Conservation (phyloP, 2,113 vertebrate genomes). For the Halichoeres trimaculatus region DNA sequence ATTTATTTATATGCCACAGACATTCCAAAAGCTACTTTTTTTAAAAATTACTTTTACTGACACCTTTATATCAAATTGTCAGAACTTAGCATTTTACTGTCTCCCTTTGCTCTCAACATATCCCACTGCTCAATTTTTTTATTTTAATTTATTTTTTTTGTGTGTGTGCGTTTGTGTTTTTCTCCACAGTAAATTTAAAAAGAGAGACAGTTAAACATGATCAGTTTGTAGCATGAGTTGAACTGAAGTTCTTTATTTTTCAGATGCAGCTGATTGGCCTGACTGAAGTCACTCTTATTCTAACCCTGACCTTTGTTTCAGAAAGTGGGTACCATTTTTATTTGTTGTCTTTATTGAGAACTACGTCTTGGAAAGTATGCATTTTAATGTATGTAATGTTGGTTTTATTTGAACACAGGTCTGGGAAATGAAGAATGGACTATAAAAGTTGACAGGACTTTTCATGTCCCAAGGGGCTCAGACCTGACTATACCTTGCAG, state of each 20-base stretch:
- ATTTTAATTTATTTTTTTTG: too few relatives aligned
- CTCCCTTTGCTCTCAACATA: too few relatives aligned
- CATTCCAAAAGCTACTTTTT: too few relatives aligned
- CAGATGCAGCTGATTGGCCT: conserved; percentile 50
- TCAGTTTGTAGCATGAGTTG: not conserved
- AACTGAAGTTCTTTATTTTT: not conserved
- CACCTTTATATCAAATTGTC: too few relatives aligned
- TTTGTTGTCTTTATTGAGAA: not conserved
- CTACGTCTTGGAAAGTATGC: not conserved
- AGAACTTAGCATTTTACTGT: too few relatives aligned
- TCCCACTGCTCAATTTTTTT: too few relatives aligned
- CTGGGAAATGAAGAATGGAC: not conserved
- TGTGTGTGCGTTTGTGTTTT: too few relatives aligned
- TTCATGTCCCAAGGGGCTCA: rapidly evolving
- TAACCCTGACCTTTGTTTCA: conserved; percentile 31
- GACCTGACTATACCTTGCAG: conserved; percentile 19
- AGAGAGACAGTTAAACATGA: not conserved
- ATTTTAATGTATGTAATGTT: not conserved
- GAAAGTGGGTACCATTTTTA: conserved; percentile 43
- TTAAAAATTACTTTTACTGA: too few relatives aligned
- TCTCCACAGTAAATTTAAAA: not conserved
- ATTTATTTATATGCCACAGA: not conserved
- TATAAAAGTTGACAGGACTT: rapidly evolving
- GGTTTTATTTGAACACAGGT: conserved; percentile 31
- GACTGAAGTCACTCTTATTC: conserved; percentile 35